Evolutionary conservation across 2,888 invertebrate genomes (phyloP), one percentile per base, ranked within the genome.

Genomic region (Hemithea aestivaria): DNA sequence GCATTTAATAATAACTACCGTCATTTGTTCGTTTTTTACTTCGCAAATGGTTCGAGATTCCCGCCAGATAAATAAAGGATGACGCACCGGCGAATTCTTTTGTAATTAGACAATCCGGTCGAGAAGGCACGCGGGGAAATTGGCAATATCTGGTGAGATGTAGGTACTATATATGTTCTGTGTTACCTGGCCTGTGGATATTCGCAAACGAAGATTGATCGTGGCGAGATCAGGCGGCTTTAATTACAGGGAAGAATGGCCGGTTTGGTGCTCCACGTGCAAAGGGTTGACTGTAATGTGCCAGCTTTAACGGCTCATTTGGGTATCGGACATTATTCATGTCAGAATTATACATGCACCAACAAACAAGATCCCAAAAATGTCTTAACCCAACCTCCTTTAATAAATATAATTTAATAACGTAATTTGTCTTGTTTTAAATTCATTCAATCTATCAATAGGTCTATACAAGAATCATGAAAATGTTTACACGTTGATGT

Each of bases 1-100:
- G 54, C 56, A 48, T 59, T 55, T 57, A 60, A 56, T 60, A 61
- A 59, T 58, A 61, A 55, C 44, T 29, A 33, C 26, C 28, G 11
- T 20, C 27, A 27, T 34, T 44, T 41, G 25, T 31, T 42, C 44
- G 33, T 42, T 51, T 59, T 56, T 57, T 62, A 58, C 45, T 48
- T 37, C 39, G 44, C 47, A 48, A 52, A 53, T 51, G 53, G 42
- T 43, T 48, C 49, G 45, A 58, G 66, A 64, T 66, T 57, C 58
- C 47, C 36, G 51, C 44, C 58, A 53, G 58, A 60, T 66, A 58
- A 58, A 58, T 63, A 59, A 61, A 65, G 54, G 45, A 66, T 68
- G 68, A 68, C 62, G 53, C 66, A 62, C 48, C 42, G 33, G 53
- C 53, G 56, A 63, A 67, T 68, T 66, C 66, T 58, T 67, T 62